phyloP scores from a whole-genome alignment of 2,797 vertebrate genomes.

The Peromyscus aztecus region DNA sequence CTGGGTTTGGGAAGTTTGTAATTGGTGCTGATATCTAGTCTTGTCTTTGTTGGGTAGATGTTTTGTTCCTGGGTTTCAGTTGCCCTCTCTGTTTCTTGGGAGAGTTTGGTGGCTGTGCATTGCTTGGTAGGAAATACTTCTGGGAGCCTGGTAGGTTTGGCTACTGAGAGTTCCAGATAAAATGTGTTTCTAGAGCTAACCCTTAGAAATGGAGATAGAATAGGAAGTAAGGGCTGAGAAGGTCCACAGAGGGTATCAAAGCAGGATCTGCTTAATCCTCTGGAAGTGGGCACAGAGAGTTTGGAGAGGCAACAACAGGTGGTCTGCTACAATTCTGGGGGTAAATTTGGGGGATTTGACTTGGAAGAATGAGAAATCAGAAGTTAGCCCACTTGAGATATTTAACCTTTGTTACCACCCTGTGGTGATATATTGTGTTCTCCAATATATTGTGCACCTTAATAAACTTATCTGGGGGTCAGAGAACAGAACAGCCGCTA shows the following conservation, averaged over 20 bases:
- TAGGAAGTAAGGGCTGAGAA: background rate
- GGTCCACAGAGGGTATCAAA: background rate
- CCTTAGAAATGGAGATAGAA: background rate
- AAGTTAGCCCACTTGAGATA: background rate
- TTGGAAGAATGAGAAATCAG: background rate
- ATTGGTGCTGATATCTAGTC: background rate
- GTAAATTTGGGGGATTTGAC: background rate
- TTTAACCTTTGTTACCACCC: background rate
- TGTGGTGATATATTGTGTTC: no score
- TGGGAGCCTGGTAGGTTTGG: background rate
- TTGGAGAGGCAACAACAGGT: background rate
- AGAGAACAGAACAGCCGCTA: no score
- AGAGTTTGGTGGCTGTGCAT: background rate
- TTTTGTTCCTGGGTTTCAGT: background rate
- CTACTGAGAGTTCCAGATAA: background rate
- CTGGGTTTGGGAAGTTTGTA: background rate
- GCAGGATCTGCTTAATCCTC: background rate
- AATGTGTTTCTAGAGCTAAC: background rate
- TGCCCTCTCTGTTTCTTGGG: background rate
- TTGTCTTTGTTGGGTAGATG: background rate
- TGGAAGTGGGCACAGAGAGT: no score
- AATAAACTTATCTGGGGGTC: no score
- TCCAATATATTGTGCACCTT: no score
- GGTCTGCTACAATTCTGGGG: background rate
- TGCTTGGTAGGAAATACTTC: background rate